These are phyloP conservation scores for Atrina japonica DNA, from an alignment of 2,888 invertebrate species.

Conservation along the genomic window DNA sequence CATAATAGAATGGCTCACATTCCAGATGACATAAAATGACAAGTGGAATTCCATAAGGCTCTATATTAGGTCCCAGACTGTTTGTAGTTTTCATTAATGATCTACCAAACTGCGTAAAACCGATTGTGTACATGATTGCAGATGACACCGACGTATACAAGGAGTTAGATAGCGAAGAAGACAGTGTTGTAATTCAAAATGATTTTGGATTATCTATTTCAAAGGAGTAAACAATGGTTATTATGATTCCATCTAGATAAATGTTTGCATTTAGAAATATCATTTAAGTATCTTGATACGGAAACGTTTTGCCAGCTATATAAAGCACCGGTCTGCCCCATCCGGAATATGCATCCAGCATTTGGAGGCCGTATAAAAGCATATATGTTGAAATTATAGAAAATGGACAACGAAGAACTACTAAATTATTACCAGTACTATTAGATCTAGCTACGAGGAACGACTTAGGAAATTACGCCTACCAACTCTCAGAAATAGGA, in stretches of 20 bases:
- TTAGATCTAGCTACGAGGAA: slow-evolving; percentile 27
- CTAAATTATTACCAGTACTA: slow-evolving; percentile 21
- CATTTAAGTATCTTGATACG: slow-evolving; percentile 9
- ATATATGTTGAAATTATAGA: slow-evolving; percentile 26
- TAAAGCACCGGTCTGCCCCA: slow-evolving; percentile 32
- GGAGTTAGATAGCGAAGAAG: background rate
- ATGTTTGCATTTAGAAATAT: background rate
- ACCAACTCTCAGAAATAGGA: slow-evolving; percentile 22
- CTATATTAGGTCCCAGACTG: slow-evolving; percentile 9
- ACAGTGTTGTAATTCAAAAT: background rate
- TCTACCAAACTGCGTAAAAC: slow-evolving; percentile 9
- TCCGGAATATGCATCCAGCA: slow-evolving; percentile 24
- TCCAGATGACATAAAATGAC: too few species aligned
- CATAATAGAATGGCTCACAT: too few species aligned
- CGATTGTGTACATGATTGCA: slow-evolving; percentile 17
- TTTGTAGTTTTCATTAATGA: slow-evolving; percentile 23
- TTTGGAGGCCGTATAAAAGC: slow-evolving; percentile 17
- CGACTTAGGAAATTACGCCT: slow-evolving; percentile 19
- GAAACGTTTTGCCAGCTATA: slow-evolving; percentile 19
- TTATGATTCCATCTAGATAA: slow-evolving; percentile 7
- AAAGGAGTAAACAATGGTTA: background rate
- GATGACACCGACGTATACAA: slow-evolving; percentile 9
- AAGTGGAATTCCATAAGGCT: slow-evolving; percentile 8
- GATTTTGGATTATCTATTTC: slow-evolving; percentile 2
- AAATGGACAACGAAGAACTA: slow-evolving; percentile 32